Base-by-base conservation (phyloP, 1,140 invertebrate species). In the Macrobrachium nipponense region DNA sequence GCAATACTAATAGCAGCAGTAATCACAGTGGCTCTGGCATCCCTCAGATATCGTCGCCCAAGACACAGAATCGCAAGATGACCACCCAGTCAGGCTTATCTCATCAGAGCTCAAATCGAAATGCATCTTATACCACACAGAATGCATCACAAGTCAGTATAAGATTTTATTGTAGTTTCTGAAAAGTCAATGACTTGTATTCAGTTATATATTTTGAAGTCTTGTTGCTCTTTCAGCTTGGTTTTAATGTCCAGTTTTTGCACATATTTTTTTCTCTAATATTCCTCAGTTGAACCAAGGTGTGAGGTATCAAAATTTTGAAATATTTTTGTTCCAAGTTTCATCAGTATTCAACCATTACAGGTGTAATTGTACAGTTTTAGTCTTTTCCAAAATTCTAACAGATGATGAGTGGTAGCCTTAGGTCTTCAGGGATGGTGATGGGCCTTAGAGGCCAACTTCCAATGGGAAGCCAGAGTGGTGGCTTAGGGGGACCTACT, bases 41-140 rank as follows among this genome's bases (percentile, higher is more conserved):
- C 17, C 90, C 91, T 20, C 92, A 93, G 90, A 92, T 93, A 89
- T 91, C 92, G 73, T 93, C 92, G 36, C 92, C 92, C 86, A 93
- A 93, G 89, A 92, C 92, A 27, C 91, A 92, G 89, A 92, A 90
- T 83, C 90, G 90, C 73, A 92, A 92, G 82, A 87, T 87, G 76
- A 73, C 80, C 15, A 64, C 61, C 58, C 86, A 83, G 58, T 76
- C 86, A 44, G 75, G 80, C 18, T 62, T 86, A 72, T 60, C 80
- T 70, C 80, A 82, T 81, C 80, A 87, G 66, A 87, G 75, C 80
- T 73, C 75, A 82, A 82, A 80, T 64, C 77, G 81, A 59, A 82
- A 80, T 72, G 62, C 80, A 23, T 86, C 84, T 44, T 87, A 87
- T 62, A 36, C 80, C 17, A 59, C 86, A 58, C 86, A 87, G 76